These are phyloP conservation scores for Otis tarda DNA, from an alignment of 2,113 vertebrate genomes.

Conservation along the genomic window DNA sequence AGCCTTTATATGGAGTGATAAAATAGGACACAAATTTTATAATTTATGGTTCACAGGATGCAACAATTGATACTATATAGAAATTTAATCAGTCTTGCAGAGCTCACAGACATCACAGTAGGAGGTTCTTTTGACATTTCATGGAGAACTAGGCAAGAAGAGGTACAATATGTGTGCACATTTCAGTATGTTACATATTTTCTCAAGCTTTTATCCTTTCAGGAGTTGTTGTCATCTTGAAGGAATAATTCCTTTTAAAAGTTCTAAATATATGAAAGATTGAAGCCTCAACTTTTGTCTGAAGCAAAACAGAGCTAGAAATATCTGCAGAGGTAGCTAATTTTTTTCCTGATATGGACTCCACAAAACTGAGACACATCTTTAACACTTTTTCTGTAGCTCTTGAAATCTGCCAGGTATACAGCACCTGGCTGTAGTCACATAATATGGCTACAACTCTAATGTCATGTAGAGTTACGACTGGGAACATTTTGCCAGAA, in stretches of 20 bases:
- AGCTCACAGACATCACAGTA: conserved; percentile 73
- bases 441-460: neutral
- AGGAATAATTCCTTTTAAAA: conserved; percentile 31
- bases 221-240: conserved; percentile 41
- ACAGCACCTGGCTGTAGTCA: neutral
- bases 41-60: conserved; percentile 78
- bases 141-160: conserved; percentile 75
- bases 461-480: neutral
- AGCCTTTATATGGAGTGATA: conserved; percentile 70
- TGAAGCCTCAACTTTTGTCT: neutral
- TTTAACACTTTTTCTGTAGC: neutral
- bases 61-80: conserved; percentile 73
- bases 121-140: conserved; percentile 81
- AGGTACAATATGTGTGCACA: conserved; percentile 67
- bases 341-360: neutral
- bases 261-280: neutral
- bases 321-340: neutral
- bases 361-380: neutral
- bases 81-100: conserved; percentile 79
- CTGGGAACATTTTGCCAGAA: neutral
- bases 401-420: neutral
- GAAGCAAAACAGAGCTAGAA: neutral
- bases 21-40: conserved; percentile 75
- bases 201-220: conserved; percentile 59
- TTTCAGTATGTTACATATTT: conserved; percentile 63